A percentile compares a stretch with the other conserved stretches of the same genome.
phyloP scores from a whole-genome alignment of 1,140 invertebrate species.

The Branchinecta lindahli region DNA sequence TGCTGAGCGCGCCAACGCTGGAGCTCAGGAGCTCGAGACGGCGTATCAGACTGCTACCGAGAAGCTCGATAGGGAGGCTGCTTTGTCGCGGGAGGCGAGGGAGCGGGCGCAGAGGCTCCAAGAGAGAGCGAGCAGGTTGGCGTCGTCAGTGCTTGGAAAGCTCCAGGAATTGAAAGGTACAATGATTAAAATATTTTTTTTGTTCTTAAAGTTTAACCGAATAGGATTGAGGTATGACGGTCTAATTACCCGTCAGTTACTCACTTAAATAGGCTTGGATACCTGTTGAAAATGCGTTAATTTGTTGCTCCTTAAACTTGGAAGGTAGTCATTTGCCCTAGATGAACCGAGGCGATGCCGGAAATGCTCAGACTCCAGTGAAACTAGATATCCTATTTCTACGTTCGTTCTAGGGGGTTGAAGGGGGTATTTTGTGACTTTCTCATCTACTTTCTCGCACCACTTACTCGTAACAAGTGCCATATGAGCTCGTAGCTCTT shows the following conservation, averaged over 20 bases:
- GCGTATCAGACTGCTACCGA: constrained; percentile 43
- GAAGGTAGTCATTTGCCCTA: not conserved
- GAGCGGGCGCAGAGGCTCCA: constrained; percentile 52
- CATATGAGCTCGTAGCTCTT: too few relatives aligned
- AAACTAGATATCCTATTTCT: too few relatives aligned
- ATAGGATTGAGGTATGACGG: not conserved
- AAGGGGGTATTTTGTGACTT: too few relatives aligned
- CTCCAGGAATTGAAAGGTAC: constrained; percentile 50
- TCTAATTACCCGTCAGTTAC: not conserved
- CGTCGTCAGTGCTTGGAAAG: constrained; percentile 54
- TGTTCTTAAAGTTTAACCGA: not conserved
- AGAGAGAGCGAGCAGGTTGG: constrained; percentile 53
- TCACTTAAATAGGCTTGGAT: not conserved
- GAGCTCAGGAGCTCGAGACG: constrained; percentile 36
- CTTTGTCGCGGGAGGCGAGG: constrained; percentile 46
- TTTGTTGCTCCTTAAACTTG: not conserved
- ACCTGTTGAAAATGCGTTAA: not conserved
- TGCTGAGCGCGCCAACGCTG: constrained; percentile 39
- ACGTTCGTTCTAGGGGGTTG: too few relatives aligned
- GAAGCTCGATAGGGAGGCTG: constrained; percentile 41
- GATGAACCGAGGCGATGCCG: not conserved
- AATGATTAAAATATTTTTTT: constrained; percentile 10
- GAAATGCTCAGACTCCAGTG: too few relatives aligned
- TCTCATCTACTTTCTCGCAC: too few relatives aligned
- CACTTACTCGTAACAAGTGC: too few relatives aligned